Percentiles rank a stretch among this genome's conserved stretches.
These are phyloP conservation scores for Strigamia crassipes DNA, from an alignment of 2,888 invertebrate species.

Conservation along the genomic window DNA sequence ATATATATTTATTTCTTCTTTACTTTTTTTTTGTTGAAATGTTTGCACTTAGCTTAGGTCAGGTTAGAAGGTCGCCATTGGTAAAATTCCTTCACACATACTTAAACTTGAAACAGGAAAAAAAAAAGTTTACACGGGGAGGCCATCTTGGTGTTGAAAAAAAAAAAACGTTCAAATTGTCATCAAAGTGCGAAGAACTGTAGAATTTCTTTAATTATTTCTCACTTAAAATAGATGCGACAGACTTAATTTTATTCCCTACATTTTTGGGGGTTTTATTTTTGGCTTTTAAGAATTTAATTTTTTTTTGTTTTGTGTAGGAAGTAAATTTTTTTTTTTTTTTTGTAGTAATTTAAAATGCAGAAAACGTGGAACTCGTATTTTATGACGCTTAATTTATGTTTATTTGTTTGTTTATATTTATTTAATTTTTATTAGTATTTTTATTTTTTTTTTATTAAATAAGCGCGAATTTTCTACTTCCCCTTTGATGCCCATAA, in stretches of 20 bases:
- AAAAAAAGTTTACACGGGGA: background rate
- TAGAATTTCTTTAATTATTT: too few species aligned
- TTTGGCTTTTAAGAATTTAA: too few species aligned
- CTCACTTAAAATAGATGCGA: too few species aligned
- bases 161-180: too few species aligned
- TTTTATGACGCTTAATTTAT: background rate
- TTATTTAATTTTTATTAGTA: too few species aligned
- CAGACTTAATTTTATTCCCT: too few species aligned
- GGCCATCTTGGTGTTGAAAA: background rate
- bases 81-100: conserved; percentile 6
- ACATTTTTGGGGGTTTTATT: too few species aligned
- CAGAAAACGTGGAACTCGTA: too few species aligned
- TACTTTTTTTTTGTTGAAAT: background rate
- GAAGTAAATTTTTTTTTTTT: too few species aligned
- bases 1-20: background rate
- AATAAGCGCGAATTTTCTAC: background rate
- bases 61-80: conserved; percentile 13
- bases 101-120: background rate
- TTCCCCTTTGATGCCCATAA: conserved; percentile 44
- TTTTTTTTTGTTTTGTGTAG: too few species aligned
- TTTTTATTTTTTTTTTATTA: background rate
- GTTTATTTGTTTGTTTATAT: background rate
- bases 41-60: background rate
- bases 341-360: too few species aligned
- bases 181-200: too few species aligned